Base-by-base conservation (phyloP, 2,113 vertebrate genomes). In the Myiozetetes cayanensis region DNA sequence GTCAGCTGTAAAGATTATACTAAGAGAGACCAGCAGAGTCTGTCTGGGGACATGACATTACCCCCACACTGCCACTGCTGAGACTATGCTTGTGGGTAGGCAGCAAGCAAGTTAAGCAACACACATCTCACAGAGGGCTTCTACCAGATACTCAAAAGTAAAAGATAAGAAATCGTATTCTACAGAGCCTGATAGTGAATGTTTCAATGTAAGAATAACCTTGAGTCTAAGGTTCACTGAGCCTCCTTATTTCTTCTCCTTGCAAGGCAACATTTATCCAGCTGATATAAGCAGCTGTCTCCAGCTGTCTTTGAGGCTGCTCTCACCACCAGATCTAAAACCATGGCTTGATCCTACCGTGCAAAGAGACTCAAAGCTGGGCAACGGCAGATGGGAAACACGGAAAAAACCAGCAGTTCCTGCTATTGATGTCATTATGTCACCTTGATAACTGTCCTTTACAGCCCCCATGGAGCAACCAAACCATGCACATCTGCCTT, bases 301-400 rank as follows among this genome's bases (percentile, higher is more conserved):
- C 12, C 13, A 25, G 68, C 37, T 18, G 3, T 24, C 28, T 77
- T 43, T 35, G 28, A 76, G 39, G 24, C 22, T 50, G n/a, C 31
- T 90, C 43, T 28, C 44, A 63, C 28, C 55, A 44, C 19, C 46
- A 83, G 49, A 79, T 53, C 19, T 7, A 44, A 89, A 79, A 33
- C 0, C 25, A 14, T 28, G 11, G 2, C 22, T 85, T 50, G 25
- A 30, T 63, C 39, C 17, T n/a, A 3, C 0, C 0, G 4, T 13
- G 6, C 78, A 62, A 87, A 37, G 21, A 74, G 22, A 74, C 5
- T 11, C 50, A 58, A 52, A 82, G 6, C 3, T 52, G 23, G 33
- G 35, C 7, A 89, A 84, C 4, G 11, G 6, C 19, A 49, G 21
- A 37, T 22, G 2, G 13, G 9, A 88, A 63, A 21, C 5, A 15